Base-by-base conservation (phyloP, 2,113 vertebrate species). In the Mobula birostris region DNA sequence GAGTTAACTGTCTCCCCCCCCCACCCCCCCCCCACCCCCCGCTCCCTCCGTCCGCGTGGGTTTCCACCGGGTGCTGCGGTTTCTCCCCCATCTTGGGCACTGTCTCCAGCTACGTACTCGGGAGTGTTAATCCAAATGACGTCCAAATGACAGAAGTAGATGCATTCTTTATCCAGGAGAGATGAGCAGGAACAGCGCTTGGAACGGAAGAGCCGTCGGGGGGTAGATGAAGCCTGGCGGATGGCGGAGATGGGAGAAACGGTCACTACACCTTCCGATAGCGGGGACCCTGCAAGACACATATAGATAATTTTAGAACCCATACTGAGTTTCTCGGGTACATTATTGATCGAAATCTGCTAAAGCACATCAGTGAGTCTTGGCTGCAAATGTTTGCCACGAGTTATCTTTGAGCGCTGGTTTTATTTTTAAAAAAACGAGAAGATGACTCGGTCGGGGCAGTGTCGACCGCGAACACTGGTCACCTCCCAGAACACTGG, bases 61-160 rank as follows among this genome's bases (percentile, higher is more conserved):
- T 48, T 48, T 48, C 48, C 48, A 1, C 48, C 48, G 48, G 48
- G 48, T 48, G 48, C 48, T 48, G 0, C 3, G 48, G 48, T 48
- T 48, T 48, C 3, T 48, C 48, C 48, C 48, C 48, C 48, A 6
- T 66, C 85, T 66, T 14, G n/a, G 40, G 27, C 58, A 63, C 58
- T 88, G 29, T 32, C 77, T 79, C 29, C 29, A n/a, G 29, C 27
- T 14, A 8, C 98, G 98, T 95, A 99, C 99, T 99, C 98, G 19
- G 99, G 98, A 74, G 99, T 99, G 98, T 99, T 99, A 97, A 99
- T 97, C 99, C 99, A 99, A 94, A 99, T 99, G 96, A 99, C 99
- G 96, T 99, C 99, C 94, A 99, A 97, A 96, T 99, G 99, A 96
- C 98, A 99, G 96, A 99, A 99, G 96, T 99, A 99, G 94, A 99